Evolutionary conservation across 2,888 invertebrate species (phyloP).

Genomic region (Drosophila monieri): DNA sequence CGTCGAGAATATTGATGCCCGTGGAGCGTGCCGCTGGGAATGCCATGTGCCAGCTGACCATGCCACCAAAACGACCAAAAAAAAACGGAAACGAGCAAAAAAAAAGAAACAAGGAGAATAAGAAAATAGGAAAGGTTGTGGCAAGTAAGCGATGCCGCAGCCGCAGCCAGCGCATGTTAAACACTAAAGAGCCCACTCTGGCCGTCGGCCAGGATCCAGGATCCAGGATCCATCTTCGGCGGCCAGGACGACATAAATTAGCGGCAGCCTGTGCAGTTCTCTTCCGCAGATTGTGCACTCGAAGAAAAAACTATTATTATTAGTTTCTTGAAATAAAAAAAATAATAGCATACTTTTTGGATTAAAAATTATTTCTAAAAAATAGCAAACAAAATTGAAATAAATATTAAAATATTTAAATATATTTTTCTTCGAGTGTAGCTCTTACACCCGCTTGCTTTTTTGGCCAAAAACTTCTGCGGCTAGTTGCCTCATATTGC

Average conservation of each 20-base stretch:
- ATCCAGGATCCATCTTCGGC: slow-evolving; percentile 34
- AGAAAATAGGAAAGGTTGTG: neutral
- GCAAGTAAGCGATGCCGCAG: slow-evolving; percentile 13
- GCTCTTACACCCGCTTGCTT: neutral
- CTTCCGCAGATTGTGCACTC: slow-evolving; percentile 1
- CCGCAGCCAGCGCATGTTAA: slow-evolving; percentile 50
- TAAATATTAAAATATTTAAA: neutral
- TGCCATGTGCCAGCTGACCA: slow-evolving; percentile 60
- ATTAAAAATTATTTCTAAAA: neutral
- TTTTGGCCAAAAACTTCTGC: slow-evolving; percentile 46
- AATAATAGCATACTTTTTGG: neutral
- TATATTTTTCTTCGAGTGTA: neutral
- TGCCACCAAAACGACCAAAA: slow-evolving; percentile 10
- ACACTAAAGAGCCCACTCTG: slow-evolving; percentile 32
- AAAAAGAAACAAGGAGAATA: neutral
- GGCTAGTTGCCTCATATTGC: slow-evolving; percentile 50
- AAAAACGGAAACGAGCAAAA: neutral
- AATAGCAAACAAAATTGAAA: too few relatives aligned
- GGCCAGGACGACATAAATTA: slow-evolving; percentile 43
- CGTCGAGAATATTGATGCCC: slow-evolving; percentile 63
- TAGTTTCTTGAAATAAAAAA: neutral
- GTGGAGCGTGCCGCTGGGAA: slow-evolving; percentile 65
- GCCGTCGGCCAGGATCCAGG: slow-evolving; percentile 37
- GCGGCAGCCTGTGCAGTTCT: slow-evolving; percentile 32
- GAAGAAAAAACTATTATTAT: neutral